A percentile compares a stretch with the other conserved stretches of the same genome.
Conservation (phyloP, 1,140 invertebrate genomes). For the Magallana angulata region DNA sequence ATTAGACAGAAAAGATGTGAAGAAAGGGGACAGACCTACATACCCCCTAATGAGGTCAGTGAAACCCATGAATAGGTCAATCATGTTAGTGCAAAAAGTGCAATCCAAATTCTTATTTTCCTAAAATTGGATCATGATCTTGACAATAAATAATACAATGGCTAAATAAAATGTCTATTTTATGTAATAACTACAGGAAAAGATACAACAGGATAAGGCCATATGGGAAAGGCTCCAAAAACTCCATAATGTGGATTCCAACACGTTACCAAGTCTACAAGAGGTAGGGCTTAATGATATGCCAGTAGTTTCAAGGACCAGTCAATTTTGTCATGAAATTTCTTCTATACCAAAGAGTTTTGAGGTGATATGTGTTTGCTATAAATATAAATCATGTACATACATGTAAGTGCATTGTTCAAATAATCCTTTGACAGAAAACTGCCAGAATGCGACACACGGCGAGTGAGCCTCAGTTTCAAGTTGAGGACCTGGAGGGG, state of each 20-base stretch:
- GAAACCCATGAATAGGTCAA: background rate
- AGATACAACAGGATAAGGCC: conserved; percentile 42
- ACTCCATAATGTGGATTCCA: conserved; percentile 28
- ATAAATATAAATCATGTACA: no score
- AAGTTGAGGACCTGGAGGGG: background rate
- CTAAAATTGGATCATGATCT: no score
- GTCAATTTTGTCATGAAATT: background rate
- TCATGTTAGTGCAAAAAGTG: no score
- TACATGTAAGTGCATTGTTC: no score
- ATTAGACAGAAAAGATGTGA: conserved; percentile 57
- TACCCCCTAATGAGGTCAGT: conserved; percentile 52
- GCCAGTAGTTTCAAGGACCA: background rate
- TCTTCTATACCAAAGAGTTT: no score
- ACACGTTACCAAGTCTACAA: background rate
- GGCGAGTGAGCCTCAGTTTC: conserved; percentile 16
- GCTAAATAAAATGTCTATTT: background rate
- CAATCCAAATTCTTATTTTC: no score
- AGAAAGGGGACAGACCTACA: conserved; percentile 53
- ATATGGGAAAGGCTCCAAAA: conserved; percentile 50
- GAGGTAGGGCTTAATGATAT: background rate
- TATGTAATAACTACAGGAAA: conserved; percentile 16
- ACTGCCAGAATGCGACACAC: background rate
- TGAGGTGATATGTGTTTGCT: no score
- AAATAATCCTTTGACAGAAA: background rate
- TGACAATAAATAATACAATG: no score